A percentile compares a stretch with the other conserved stretches of the same genome.
Evolutionary conservation across 2,797 vertebrate species (phyloP).

Genomic region (Chelidonichthys spinosus): DNA sequence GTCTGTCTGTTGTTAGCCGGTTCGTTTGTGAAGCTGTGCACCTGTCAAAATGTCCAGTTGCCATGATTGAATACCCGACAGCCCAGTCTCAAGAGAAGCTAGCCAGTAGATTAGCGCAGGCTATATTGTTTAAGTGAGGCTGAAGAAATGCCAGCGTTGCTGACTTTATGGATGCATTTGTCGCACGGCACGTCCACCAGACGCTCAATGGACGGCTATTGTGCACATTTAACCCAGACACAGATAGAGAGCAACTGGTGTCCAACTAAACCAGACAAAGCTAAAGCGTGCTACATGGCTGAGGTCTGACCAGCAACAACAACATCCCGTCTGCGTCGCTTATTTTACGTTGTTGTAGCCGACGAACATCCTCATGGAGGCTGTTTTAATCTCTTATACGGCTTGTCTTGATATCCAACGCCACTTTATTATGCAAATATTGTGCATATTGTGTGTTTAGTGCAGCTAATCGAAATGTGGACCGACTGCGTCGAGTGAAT

Average conservation of each 20-base stretch:
- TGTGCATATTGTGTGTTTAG: not conserved
- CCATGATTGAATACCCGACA: constrained; percentile 66
- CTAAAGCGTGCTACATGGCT: constrained; percentile 1
- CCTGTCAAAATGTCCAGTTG: constrained; percentile 76
- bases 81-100: constrained; percentile 33
- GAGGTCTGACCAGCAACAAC: constrained; percentile 16
- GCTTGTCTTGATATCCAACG: not conserved
- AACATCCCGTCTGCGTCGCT: not conserved
- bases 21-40: constrained; percentile 58
- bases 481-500: no score
- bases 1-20: not conserved
- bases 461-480: not conserved
- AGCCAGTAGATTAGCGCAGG: constrained; percentile 34
- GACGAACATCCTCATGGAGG: not conserved
- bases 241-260: not conserved
- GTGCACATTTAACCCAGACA: not conserved
- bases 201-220: not conserved
- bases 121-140: constrained; percentile 11
- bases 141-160: constrained; percentile 2
- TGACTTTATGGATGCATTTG: not conserved
- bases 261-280: constrained; percentile 19
- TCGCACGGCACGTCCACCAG: not conserved
- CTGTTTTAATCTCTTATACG: not conserved
- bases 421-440: not conserved
- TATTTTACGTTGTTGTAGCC: no score